Percentiles rank a stretch among this genome's conserved stretches.
Conservation (phyloP, 2,113 vertebrate genomes). For the Nothobranchius furzeri region DNA sequence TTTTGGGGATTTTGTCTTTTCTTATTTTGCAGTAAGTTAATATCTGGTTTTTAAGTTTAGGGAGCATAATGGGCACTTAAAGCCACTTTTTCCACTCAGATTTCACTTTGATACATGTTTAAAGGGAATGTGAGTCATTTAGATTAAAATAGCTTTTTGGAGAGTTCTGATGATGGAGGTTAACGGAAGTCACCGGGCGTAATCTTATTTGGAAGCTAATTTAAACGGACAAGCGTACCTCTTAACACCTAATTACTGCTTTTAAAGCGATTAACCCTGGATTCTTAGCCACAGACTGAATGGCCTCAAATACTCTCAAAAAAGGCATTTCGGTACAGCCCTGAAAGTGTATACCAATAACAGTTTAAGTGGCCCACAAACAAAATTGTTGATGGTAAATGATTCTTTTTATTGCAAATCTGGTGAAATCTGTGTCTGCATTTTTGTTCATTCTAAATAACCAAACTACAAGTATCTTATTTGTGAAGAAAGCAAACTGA, state of each 20-base stretch:
- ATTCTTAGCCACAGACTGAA: conserved; percentile 68
- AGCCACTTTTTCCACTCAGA: neutral
- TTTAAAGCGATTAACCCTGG: conserved; percentile 77
- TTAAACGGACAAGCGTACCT: conserved; percentile 73
- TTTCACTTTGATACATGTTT: conserved; percentile 13
- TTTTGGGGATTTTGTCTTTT: neutral
- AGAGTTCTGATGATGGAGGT: conserved; percentile 44
- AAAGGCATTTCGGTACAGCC: conserved; percentile 37
- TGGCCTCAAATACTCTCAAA: conserved; percentile 53
- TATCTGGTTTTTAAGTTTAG: neutral
- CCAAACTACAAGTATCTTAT: neutral
- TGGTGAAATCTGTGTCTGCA: conserved; percentile 15
- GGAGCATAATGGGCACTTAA: neutral
- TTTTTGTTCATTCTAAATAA: neutral
- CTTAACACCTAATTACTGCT: conserved; percentile 79
- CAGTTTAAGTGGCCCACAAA: conserved; percentile 3
- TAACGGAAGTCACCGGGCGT: conserved; percentile 62
- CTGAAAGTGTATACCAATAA: neutral
- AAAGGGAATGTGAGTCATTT: conserved; percentile 13
- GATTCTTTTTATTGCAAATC: neutral
- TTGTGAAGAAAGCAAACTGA: neutral
- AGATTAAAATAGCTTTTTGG: conserved; percentile 35
- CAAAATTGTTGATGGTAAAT: conserved; percentile 5
- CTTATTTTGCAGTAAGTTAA: neutral
- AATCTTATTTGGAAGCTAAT: conserved; percentile 69